phyloP scores from a whole-genome alignment of 2,113 vertebrate species.

The Vidua macroura region DNA sequence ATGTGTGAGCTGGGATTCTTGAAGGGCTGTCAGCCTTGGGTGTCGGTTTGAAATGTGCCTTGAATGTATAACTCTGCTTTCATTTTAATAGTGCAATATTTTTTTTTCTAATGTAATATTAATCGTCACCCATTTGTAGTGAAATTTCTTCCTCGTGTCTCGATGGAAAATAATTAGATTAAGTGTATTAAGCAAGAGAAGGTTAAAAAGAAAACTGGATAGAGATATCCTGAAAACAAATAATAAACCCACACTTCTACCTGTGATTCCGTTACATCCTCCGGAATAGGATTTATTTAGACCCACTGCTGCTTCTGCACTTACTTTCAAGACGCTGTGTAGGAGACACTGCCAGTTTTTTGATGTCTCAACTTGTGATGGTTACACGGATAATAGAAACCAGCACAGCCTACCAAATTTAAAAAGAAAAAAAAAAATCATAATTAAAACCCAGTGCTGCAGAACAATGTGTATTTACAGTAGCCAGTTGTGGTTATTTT shows the following conservation, averaged over 20 bases:
- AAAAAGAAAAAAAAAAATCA: not conserved
- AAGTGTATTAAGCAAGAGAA: slow-evolving; percentile 18
- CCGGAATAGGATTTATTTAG: slow-evolving; percentile 53
- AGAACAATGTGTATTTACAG: slow-evolving; percentile 77
- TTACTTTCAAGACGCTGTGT: slow-evolving; percentile 33
- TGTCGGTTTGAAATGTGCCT: slow-evolving; percentile 70
- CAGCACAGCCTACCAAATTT: slow-evolving; percentile 49
- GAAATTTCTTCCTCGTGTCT: slow-evolving; percentile 45
- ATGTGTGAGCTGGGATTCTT: slow-evolving; percentile 70
- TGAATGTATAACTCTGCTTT: slow-evolving; percentile 68
- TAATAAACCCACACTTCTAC: not conserved
- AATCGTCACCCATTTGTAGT: slow-evolving; percentile 64
- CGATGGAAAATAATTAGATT: slow-evolving; percentile 61
- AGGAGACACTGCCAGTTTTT: slow-evolving; percentile 61
- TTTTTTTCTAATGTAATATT: slow-evolving; percentile 57
- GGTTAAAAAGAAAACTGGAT: slow-evolving; percentile 32
- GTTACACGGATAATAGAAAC: slow-evolving; percentile 56
- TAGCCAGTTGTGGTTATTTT: slow-evolving; percentile 34
- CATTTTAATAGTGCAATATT: slow-evolving; percentile 61
- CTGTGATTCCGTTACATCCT: slow-evolving; percentile 37
- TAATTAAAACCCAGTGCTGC: slow-evolving; percentile 74
- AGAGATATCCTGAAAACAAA: slow-evolving; percentile 32
- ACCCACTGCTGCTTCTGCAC: slow-evolving; percentile 55
- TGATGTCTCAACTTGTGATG: slow-evolving; percentile 72
- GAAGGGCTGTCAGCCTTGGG: slow-evolving; percentile 70